A percentile compares a stretch with the other conserved stretches of the same genome.
Evolutionary conservation across 2,888 invertebrate species (phyloP).

Genomic region (Coleophora flavipennella): DNA sequence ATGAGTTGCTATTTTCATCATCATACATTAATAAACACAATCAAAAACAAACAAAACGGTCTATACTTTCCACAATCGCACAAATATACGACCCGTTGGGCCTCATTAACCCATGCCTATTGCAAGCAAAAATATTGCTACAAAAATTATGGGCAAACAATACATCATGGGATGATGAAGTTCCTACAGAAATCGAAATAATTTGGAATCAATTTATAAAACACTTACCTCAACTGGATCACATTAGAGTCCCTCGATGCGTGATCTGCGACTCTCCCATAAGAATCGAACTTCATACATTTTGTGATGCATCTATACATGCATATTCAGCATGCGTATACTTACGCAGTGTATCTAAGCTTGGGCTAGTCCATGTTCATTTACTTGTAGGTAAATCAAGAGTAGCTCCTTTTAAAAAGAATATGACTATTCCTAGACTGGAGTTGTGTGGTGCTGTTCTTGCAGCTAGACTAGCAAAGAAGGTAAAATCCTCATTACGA

Average conservation of each 20-base stretch:
- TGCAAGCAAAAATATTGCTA: constrained; percentile 7
- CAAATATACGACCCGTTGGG: constrained; percentile 13
- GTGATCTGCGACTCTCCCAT: neutral
- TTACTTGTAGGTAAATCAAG: constrained; percentile 8
- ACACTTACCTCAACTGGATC: constrained; percentile 3
- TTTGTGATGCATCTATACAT: constrained; percentile 8
- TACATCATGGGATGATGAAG: constrained; percentile 9
- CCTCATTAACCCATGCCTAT: constrained; percentile 4
- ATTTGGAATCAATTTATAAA: constrained; percentile 2
- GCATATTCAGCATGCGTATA: constrained; percentile 11
- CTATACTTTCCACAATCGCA: constrained; percentile 4
- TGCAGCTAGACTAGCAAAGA: constrained; percentile 2
- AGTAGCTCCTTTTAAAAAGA: constrained; percentile 10
- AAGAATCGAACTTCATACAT: constrained; percentile 6
- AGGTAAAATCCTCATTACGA: constrained; percentile 3
- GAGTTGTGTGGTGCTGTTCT: constrained; percentile 5
- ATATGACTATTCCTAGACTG: constrained; percentile 10
- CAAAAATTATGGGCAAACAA: constrained; percentile 9
- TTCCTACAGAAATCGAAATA: constrained; percentile 1
- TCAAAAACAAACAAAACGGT: neutral
- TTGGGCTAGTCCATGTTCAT: neutral
- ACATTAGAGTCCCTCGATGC: constrained; percentile 4
- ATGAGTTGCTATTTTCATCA: constrained; percentile 10
- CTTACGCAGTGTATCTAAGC: too few relatives aligned
- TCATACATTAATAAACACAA: neutral